Percentiles rank a stretch among this genome's conserved stretches.
Conservation (phyloP, 1,140 invertebrate species). For the Bombus waltoni region DNA sequence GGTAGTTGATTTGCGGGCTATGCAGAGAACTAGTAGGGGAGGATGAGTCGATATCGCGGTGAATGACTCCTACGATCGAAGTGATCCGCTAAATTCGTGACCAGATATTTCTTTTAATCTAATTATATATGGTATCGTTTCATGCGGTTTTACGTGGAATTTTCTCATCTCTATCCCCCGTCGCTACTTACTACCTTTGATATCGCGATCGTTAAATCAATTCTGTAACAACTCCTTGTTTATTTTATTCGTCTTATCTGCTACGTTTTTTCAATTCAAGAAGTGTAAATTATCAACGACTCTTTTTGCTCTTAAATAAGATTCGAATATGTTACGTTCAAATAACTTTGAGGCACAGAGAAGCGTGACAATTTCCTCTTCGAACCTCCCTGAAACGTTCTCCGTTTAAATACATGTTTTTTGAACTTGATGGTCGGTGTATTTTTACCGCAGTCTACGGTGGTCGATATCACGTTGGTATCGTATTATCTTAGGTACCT, state of each 20-base stretch:
- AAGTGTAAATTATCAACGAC: not conserved
- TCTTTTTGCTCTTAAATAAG: not conserved
- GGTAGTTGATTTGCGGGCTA: not conserved
- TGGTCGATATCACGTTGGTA: conserved; percentile 61
- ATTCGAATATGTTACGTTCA: not conserved
- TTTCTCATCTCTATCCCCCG: not conserved
- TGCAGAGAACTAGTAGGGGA: not conserved
- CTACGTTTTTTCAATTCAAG: not conserved
- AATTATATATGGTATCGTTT: conserved; percentile 6
- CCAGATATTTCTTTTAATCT: conserved; percentile 12
- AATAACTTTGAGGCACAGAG: not conserved
- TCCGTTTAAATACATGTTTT: not conserved
- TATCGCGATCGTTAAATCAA: not conserved
- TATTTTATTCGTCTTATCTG: not conserved
- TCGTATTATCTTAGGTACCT: conserved; percentile 71
- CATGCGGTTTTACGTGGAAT: not conserved
- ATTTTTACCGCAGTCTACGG: conserved; percentile 53
- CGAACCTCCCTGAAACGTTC: not conserved
- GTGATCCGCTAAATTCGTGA: conserved; percentile 24
- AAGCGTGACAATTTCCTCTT: not conserved
- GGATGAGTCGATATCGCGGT: conserved; percentile 33
- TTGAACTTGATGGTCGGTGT: not conserved
- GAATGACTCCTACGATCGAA: conserved; percentile 29
- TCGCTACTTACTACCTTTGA: not conserved
- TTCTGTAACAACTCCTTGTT: not conserved